Evolutionary conservation across 2,797 vertebrate genomes (phyloP).

Genomic region (Gadopsis bispinosus): DNA sequence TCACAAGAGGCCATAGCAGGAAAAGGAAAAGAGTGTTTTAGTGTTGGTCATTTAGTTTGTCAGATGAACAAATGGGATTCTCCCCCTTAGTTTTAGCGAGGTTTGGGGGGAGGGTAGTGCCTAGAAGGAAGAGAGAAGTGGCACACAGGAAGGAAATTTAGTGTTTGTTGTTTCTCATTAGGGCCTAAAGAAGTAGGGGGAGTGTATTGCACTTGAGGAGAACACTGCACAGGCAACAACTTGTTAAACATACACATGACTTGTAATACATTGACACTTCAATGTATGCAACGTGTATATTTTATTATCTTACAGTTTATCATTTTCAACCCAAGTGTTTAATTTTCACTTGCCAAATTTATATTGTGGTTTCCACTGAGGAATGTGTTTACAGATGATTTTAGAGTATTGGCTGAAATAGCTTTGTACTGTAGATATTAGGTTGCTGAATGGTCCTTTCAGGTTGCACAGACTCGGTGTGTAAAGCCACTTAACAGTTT

Average conservation of each 20-base stretch:
- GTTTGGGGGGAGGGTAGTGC: background rate
- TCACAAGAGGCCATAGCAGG: background rate
- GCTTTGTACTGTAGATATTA: conserved; percentile 6
- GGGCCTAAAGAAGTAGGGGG: conserved; percentile 35
- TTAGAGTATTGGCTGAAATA: conserved; percentile 15
- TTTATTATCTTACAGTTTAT: too few species aligned
- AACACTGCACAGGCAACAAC: conserved; percentile 43
- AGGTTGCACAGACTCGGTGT: background rate
- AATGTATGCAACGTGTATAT: too few species aligned
- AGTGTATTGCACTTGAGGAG: conserved; percentile 30
- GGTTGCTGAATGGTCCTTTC: background rate
- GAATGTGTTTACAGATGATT: conserved; percentile 26
- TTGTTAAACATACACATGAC: conserved; percentile 48
- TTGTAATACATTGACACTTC: conserved; percentile 8
- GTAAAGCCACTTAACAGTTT: background rate
- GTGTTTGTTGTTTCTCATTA: conserved; percentile 64
- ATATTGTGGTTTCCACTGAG: conserved; percentile 45
- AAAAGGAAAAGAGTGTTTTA: background rate
- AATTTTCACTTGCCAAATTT: conserved; percentile 45
- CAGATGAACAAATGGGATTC: conserved; percentile 22
- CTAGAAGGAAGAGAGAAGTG: conserved; percentile 30
- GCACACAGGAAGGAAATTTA: conserved; percentile 67
- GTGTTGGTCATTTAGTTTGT: conserved; percentile 10
- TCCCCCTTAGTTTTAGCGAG: conserved; percentile 15
- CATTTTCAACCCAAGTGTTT: background rate